Percentiles rank a stretch among this genome's conserved stretches.
These are phyloP conservation scores for Clepsis dumicolana DNA, from an alignment of 2,888 invertebrate genomes.

Conservation along the genomic window DNA sequence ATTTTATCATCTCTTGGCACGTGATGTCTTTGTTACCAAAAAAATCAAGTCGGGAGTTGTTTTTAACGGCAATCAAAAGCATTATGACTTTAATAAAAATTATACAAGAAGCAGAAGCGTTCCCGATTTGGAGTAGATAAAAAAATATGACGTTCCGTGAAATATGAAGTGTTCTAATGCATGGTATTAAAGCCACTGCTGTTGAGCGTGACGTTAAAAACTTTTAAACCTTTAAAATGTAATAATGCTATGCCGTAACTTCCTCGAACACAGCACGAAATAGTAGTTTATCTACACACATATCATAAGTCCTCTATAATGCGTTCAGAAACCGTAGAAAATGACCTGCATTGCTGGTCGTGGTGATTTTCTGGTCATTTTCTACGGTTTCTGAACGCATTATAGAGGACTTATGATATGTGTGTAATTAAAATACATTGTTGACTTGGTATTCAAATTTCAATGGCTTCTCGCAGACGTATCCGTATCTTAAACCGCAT, in stretches of 20 bases:
- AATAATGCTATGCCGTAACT: conserved; percentile 1
- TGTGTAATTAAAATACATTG: conserved; percentile 11
- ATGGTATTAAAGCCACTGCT: background rate
- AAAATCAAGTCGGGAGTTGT: conserved; percentile 44
- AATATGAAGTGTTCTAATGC: conserved; percentile 2
- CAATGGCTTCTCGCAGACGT: conserved; percentile 27
- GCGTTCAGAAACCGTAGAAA: no score
- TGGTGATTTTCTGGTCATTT: no score
- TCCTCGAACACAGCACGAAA: background rate
- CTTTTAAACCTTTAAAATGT: background rate
- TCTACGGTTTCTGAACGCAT: no score
- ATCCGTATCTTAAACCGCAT: conserved; percentile 20
- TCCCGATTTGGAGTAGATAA: background rate
- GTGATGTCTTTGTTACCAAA: conserved; percentile 78
- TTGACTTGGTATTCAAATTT: conserved; percentile 40
- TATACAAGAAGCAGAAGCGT: background rate
- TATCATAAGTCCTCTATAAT: no score
- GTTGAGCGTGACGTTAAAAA: conserved; percentile 6
- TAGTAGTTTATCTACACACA: no score
- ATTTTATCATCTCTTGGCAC: conserved; percentile 85
- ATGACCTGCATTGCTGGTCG: no score
- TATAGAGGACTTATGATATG: no score
- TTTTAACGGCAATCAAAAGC: conserved; percentile 39
- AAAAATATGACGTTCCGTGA: background rate
- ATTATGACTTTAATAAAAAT: conserved; percentile 25